phyloP scores from a whole-genome alignment of 2,113 vertebrate genomes.

The Carassius carassius region DNA sequence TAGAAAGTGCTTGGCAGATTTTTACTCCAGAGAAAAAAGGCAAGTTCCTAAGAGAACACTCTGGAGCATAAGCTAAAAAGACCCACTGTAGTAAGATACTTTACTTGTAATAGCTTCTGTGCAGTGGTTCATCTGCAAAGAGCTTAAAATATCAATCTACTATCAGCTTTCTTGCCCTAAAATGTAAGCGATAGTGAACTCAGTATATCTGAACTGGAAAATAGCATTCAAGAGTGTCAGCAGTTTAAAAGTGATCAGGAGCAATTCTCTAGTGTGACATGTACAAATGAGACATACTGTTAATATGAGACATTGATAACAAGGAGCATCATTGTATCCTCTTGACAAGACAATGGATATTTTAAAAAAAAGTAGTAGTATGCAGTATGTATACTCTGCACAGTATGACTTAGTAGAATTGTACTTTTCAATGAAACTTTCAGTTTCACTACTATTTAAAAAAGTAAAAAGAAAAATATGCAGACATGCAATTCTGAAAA shows the following conservation, averaged over 20 bases:
- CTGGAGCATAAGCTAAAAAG: constrained; percentile 18
- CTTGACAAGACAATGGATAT: neutral
- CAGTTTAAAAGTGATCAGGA: neutral
- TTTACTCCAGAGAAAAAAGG: constrained; percentile 7
- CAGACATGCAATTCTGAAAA: no score
- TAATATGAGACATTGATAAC: neutral
- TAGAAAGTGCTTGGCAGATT: constrained; percentile 13
- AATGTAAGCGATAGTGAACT: neutral
- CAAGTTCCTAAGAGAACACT: neutral
- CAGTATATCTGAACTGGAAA: neutral
- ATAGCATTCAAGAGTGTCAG: neutral
- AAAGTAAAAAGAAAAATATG: no score
- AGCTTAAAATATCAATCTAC: constrained; percentile 7
- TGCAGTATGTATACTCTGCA: neutral
- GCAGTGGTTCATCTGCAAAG: neutral
- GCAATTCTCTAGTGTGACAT: neutral
- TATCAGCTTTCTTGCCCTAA: constrained; percentile 10
- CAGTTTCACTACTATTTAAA: no score
- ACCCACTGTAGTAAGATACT: neutral
- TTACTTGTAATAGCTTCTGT: neutral
- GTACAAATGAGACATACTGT: no score
- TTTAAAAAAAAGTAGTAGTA: neutral
- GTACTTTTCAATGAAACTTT: no score
- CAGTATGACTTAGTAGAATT: no score
- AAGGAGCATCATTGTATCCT: neutral